These are phyloP conservation scores for Gymnogyps californianus DNA, from an alignment of 2,113 vertebrate species.

Conservation along the genomic window DNA sequence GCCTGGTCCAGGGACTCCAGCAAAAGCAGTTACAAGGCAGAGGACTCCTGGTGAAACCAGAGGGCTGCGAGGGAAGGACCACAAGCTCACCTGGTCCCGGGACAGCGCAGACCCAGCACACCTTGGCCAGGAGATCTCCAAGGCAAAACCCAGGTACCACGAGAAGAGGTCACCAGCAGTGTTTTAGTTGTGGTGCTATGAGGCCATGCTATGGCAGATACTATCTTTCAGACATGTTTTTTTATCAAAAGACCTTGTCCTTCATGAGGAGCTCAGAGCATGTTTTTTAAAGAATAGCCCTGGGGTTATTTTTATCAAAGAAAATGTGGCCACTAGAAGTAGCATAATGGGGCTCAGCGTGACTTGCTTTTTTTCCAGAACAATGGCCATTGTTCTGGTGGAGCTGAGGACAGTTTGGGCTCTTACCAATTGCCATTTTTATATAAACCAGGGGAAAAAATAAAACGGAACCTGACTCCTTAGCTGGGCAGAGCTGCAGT, in stretches of 20 bases:
- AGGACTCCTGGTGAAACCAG: background rate
- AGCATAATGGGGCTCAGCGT: background rate
- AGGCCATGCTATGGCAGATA: background rate
- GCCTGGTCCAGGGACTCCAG: background rate
- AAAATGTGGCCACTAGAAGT: background rate
- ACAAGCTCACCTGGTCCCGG: background rate
- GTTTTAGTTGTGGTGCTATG: background rate
- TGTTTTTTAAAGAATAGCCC: background rate
- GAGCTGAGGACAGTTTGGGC: background rate
- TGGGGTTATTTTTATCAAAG: slow-evolving; percentile 8
- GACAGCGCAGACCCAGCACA: background rate
- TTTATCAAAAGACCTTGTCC: background rate
- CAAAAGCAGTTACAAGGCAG: background rate
- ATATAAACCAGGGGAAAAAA: background rate
- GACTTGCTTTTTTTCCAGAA: slow-evolving; percentile 1
- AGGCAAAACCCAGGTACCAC: background rate
- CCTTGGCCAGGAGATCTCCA: background rate
- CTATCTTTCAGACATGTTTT: background rate
- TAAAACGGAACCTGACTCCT: background rate
- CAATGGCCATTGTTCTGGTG: background rate
- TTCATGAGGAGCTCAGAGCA: background rate
- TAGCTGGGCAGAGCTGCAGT: background rate
- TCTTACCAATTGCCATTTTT: background rate
- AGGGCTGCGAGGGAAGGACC: background rate
- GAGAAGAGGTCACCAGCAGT: background rate